Evolutionary conservation across 2,113 vertebrate species (phyloP).

Genomic region (Platanista minor): DNA sequence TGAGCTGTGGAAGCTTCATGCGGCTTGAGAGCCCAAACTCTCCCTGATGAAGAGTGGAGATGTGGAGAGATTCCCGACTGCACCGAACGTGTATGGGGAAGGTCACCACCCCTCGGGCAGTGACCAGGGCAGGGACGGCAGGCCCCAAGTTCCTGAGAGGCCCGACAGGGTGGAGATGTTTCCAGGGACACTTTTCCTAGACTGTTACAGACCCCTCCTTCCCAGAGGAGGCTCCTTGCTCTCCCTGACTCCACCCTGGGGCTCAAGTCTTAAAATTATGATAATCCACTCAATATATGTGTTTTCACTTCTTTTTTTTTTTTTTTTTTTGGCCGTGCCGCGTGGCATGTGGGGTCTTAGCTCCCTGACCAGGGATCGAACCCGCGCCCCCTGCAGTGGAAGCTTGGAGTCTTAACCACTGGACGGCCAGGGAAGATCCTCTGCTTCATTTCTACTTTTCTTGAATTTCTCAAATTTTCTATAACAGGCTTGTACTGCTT

Average conservation of each 20-base stretch:
- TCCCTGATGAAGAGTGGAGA: background rate
- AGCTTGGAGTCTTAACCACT: too few relatives aligned
- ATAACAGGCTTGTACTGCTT: background rate
- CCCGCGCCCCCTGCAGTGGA: too few relatives aligned
- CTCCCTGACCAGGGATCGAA: too few relatives aligned
- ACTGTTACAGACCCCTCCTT: background rate
- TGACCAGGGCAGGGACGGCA: background rate
- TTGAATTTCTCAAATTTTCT: background rate
- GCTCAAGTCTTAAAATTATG: background rate
- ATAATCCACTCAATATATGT: background rate
- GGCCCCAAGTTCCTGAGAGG: rapidly evolving
- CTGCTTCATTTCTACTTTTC: background rate
- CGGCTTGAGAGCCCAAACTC: background rate
- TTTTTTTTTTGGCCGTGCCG: too few relatives aligned
- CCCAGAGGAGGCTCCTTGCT: background rate
- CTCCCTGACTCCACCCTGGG: background rate
- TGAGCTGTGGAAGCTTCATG: rapidly evolving
- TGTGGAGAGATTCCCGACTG: rapidly evolving
- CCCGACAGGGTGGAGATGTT: rapidly evolving
- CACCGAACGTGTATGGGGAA: rapidly evolving
- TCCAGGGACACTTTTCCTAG: background rate
- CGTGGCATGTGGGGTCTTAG: too few relatives aligned
- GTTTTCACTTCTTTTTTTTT: background rate
- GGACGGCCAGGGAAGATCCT: too few relatives aligned
- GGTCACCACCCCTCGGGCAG: rapidly evolving